Conservation (phyloP, 2,888 invertebrate genomes). For the Drepanosiphum platanoidis region DNA sequence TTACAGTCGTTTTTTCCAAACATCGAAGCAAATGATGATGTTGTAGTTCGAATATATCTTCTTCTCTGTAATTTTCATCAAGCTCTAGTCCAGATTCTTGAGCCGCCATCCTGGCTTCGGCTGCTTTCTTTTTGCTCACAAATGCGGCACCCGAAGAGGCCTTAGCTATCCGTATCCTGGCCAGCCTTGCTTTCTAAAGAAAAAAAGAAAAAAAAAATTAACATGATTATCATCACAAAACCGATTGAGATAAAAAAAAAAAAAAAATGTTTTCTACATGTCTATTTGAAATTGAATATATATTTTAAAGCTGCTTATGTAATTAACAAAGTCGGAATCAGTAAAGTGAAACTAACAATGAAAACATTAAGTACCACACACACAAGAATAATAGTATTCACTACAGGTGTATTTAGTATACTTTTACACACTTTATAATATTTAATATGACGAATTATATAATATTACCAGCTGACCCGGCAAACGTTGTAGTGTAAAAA, state of each 20-base stretch:
- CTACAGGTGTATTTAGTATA: no score
- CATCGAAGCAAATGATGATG: constrained; percentile 98
- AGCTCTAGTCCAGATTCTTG: constrained; percentile 92
- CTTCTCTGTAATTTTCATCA: constrained; percentile 88
- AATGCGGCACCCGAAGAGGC: constrained; percentile 99
- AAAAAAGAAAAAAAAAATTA: constrained; percentile 3
- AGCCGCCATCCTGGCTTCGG: constrained; percentile 92
- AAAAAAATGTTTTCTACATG: not conserved
- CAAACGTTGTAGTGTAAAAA: no score
- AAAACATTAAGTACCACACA: not conserved
- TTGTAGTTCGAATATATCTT: constrained; percentile 98
- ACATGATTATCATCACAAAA: not conserved
- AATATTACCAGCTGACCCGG: no score
- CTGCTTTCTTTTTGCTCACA: constrained; percentile 98
- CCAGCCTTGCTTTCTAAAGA: constrained; percentile 96
- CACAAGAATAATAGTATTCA: no score
- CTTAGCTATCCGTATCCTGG: constrained; percentile 97
- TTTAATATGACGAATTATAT: no score
- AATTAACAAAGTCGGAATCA: not conserved
- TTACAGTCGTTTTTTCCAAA: constrained; percentile 96
- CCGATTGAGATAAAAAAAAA: no score
- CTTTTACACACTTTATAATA: no score
- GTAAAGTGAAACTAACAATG: no score
- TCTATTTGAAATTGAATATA: not conserved
- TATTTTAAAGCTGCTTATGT: not conserved